Base-by-base conservation (phyloP, 2,113 vertebrate genomes). In the Myocastor coypus region DNA sequence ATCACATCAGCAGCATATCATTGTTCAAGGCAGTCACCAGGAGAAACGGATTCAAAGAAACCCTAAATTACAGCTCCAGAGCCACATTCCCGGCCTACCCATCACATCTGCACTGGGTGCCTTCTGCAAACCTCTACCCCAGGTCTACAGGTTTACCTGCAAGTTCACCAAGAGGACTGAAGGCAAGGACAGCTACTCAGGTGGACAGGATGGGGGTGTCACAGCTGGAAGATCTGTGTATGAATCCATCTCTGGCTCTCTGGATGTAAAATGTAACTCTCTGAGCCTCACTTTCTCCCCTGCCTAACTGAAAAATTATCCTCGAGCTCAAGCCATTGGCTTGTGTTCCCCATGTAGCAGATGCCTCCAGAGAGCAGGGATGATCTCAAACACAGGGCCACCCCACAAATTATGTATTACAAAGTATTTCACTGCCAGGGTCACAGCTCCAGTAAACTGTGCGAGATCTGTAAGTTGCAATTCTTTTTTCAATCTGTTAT, bases 11-110 rank as follows among this genome's bases (percentile, higher is more conserved):
- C 20, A 85, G 57, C 61, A 0, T 66, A 52, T 71, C 30, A 83
- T 6, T 66, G 52, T 85, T 93, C 80, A 82, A 66, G 61, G 37
- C 66, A 83, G 52, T 95, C 22, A 30, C 61, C 12, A 59, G 82
- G 78, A 86, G 57, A 94, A 94, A 95, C 16, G 11, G 94, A 94
- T n/a, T 50, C 46, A 68, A 52, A 84, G 57, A 94, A 86, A 86
- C 55, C 86, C 64, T 83, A 83, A 95, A 42, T 92, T 40, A 42
- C 24, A 57, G 66, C 68, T 85, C 46, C 84, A 93, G 68, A 90
- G 77, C 75, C 52, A 92, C 61, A 75, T 63, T 77, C 80, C n/a
- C 6, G 26, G 32, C 50, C 73, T 87, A 22, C 40, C 73, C 75
- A 20, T 61, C 55, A 82, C n/a, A 64, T 34, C 42, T 12, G 37